Conservation (phyloP, 2,797 vertebrate genomes). For the Luscinia luscinia region DNA sequence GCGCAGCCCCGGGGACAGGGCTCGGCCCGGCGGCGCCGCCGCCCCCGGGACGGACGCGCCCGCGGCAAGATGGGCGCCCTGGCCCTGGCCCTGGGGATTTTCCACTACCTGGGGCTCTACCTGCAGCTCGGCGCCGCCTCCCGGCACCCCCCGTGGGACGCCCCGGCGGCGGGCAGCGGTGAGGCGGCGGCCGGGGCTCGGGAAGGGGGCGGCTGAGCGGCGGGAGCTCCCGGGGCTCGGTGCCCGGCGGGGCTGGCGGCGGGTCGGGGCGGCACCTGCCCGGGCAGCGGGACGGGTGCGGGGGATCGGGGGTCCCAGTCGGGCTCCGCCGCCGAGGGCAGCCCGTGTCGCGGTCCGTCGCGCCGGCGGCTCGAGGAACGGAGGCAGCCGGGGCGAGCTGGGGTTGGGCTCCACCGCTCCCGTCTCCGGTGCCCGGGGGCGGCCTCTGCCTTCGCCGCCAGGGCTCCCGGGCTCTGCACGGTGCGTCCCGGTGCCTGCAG, state of each 20-base stretch:
- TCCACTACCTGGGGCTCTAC: conserved; percentile 93
- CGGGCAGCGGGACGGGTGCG: background rate
- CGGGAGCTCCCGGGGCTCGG: background rate
- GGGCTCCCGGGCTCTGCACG: background rate
- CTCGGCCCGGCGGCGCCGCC: conserved; percentile 48
- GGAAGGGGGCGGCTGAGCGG: background rate
- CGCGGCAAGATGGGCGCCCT: conserved; percentile 60
- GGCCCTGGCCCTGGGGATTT: conserved; percentile 86
- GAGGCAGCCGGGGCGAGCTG: background rate
- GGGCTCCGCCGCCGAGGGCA: background rate
- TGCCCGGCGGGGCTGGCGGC: background rate
- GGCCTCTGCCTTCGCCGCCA: background rate
- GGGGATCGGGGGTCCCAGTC: background rate
- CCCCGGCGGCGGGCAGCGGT: conserved; percentile 89
- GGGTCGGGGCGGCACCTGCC: background rate
- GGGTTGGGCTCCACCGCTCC: background rate
- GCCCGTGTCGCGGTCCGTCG: background rate
- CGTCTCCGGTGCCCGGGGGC: background rate
- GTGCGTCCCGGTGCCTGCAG: background rate
- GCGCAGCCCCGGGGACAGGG: background rate
- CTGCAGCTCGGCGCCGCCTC: conserved; percentile 88
- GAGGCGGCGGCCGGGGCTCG: background rate
- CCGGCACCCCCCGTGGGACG: conserved; percentile 83
- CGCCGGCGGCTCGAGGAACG: background rate
- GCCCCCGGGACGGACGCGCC: conserved; percentile 51